A percentile compares a stretch with the other conserved stretches of the same genome.
phyloP scores from a whole-genome alignment of 2,888 invertebrate species.

The Hydraecia micacea region DNA sequence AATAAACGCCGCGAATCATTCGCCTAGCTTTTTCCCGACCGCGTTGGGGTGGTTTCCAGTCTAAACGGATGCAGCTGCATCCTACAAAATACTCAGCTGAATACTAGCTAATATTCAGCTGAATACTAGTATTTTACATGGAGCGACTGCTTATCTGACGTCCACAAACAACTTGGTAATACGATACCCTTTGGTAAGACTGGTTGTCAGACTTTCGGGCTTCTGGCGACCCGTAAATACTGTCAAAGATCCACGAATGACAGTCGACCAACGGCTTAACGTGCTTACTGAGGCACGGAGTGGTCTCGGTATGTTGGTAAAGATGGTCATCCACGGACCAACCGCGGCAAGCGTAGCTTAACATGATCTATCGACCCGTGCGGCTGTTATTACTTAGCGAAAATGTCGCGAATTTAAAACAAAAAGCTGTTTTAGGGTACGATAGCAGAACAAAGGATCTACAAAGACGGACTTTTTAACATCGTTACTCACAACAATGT shows the following conservation, averaged over 20 bases:
- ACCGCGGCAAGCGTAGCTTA: not conserved
- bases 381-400: not conserved
- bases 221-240: not conserved
- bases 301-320: not conserved
- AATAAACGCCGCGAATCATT: not conserved
- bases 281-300: not conserved
- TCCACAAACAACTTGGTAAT: not conserved
- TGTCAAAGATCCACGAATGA: not conserved
- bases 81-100: no score
- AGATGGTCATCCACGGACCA: not conserved
- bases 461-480: not conserved
- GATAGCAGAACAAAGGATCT: not conserved
- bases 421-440: not conserved
- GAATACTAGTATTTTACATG: no score
- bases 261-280: not conserved
- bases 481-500: not conserved
- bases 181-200: not conserved
- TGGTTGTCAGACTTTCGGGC: not conserved
- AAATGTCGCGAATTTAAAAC: not conserved
- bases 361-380: not conserved
- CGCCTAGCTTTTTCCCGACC: not conserved
- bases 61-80: no score
- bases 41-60: not conserved
- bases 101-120: no score
- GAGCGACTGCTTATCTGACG: not conserved